Base-by-base conservation (phyloP, 2,113 vertebrate genomes). In the Anas platyrhynchos region DNA sequence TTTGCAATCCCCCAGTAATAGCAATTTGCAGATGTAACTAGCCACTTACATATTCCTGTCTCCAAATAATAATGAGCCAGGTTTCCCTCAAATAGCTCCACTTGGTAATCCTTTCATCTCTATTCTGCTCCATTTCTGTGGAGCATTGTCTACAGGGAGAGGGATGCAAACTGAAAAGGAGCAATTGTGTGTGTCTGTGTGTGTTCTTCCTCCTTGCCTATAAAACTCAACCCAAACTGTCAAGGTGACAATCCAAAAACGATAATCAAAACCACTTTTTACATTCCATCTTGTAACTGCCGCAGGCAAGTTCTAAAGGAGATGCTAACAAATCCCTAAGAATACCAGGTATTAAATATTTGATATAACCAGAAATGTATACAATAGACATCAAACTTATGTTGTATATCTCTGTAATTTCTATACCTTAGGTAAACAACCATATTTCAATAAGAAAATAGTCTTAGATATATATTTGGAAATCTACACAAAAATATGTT, bases 171-270 rank as follows among this genome's bases (percentile, higher is more conserved):
- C 67, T 88, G 97, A 96, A 97, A 97, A 95, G 84, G 66, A 94
- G 80, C 78, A 96, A 26, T 90, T 87, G 92, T 92, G 54, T 96
- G 76, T 3, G 2, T 83, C 79, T 95, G 82, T 97, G 90, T 97
- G 95, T 97, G 88, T 96, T 97, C 97, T 98, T 97, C 97, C 90
- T 97, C 97, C 94, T 86, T 94, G 90, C 44, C 91, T 97, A 92
- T 96, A 97, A 98, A 98, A 97, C 97, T 91, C 96, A 97, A 95
- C 96, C 97, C 96, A 98, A 97, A 98, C 98, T 98, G 98, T 98
- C 98, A 98, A 98, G 97, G 98, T 98, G 98, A 98, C 98, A 98
- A 98, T 98, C 98, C 97, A 98, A 98, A 98, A 98, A 98, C 46
- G 97, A 98, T 98, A 98, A 98, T 98, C 98, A 98, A 98, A 98